Evolutionary conservation across 1,140 invertebrate genomes (phyloP).

Genomic region (Agrypnia vestita): DNA sequence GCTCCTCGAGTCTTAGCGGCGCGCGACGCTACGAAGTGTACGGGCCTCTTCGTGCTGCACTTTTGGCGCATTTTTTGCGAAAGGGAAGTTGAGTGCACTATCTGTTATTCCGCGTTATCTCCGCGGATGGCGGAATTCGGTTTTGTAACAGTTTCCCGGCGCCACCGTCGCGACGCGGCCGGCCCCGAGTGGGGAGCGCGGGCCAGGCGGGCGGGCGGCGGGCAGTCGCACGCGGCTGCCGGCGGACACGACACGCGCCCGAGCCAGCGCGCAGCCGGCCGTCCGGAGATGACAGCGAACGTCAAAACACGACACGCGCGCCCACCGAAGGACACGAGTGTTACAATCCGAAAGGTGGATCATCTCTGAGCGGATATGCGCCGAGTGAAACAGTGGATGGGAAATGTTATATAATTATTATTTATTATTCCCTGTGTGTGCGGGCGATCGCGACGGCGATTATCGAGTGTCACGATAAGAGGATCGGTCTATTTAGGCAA

Average conservation of each 20-base stretch:
- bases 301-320: not conserved
- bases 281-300: not conserved
- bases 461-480: constrained; percentile 1
- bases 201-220: not conserved
- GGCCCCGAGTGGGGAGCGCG: too few species aligned
- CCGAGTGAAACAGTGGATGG: not conserved
- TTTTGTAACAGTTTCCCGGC: not conserved
- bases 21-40: too few species aligned
- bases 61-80: not conserved
- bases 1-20: not conserved
- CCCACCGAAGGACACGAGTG: not conserved
- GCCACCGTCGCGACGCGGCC: not conserved
- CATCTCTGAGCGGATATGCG: not conserved
- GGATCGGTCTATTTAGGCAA: constrained; percentile 12
- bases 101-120: not conserved
- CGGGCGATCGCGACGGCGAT: not conserved
- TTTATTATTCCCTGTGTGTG: too few species aligned
- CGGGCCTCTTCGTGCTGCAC: too few species aligned
- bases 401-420: not conserved
- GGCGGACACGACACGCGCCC: not conserved
- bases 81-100: not conserved
- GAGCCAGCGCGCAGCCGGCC: not conserved
- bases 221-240: constrained; percentile 1
- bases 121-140: too few species aligned
- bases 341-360: not conserved